Evolutionary conservation across 2,113 vertebrate species (phyloP).

Genomic region (Mellivora capensis): DNA sequence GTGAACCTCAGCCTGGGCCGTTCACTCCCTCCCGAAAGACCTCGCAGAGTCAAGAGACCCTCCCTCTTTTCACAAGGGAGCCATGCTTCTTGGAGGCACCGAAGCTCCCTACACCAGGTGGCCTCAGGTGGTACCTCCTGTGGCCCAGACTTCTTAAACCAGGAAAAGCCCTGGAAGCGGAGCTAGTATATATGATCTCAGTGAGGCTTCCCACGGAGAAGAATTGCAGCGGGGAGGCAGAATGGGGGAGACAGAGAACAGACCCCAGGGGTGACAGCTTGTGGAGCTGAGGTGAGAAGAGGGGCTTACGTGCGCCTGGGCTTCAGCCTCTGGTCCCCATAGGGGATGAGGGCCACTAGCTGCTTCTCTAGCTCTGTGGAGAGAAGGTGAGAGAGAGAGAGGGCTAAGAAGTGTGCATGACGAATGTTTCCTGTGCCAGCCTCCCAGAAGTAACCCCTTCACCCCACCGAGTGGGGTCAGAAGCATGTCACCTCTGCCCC

Average conservation of each 20-base stretch:
- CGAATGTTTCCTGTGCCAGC: background rate
- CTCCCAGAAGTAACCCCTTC: background rate
- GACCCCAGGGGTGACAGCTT: background rate
- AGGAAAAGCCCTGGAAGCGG: background rate
- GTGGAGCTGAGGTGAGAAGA: background rate
- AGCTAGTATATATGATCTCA: background rate
- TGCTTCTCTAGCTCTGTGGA: constrained; percentile 79
- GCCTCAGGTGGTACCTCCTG: background rate
- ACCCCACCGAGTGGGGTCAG: background rate
- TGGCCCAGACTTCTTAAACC: background rate
- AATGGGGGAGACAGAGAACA: background rate
- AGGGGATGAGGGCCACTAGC: constrained; percentile 82
- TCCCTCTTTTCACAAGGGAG: background rate
- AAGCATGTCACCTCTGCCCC: background rate
- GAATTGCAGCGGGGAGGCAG: background rate
- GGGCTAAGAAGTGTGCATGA: background rate
- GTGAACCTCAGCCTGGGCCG: background rate
- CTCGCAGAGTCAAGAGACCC: background rate
- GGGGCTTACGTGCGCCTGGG: constrained; percentile 79
- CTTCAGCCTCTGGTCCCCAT: constrained; percentile 81
- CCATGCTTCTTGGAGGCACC: background rate
- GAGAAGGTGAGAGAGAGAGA: background rate
- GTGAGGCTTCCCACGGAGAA: background rate
- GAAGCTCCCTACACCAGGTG: background rate
- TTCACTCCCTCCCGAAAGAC: background rate